Evolutionary conservation across 2,113 vertebrate species (phyloP).

Genomic region (Urocynchramus pylzowi): DNA sequence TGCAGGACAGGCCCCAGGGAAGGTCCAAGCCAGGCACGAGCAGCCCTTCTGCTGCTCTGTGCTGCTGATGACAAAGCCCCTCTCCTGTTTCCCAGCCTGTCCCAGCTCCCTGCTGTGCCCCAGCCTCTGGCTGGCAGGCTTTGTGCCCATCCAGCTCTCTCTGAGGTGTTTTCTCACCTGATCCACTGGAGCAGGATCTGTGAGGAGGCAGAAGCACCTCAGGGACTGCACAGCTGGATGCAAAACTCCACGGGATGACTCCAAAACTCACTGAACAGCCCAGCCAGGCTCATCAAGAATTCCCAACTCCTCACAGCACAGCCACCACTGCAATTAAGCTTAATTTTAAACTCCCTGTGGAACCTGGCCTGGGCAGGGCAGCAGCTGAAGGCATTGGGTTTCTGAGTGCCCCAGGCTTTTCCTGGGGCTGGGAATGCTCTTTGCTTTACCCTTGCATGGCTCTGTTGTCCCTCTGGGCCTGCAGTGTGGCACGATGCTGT

Average conservation of each 20-base stretch:
- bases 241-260: not conserved
- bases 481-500: fast-evolving
- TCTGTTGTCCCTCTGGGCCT: not conserved
- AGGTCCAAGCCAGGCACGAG: not conserved
- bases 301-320: not conserved
- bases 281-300: not conserved
- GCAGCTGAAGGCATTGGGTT: not conserved
- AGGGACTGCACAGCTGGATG: not conserved
- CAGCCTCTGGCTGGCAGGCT: not conserved
- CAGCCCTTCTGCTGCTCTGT: not conserved
- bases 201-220: not conserved
- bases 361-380: not conserved
- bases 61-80: fast-evolving
- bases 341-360: not conserved
- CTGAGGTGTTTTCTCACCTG: not conserved
- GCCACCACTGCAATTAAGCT: not conserved
- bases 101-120: not conserved
- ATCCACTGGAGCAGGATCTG: not conserved
- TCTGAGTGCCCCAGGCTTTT: not conserved
- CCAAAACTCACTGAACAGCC: not conserved
- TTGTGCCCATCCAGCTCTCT: not conserved
- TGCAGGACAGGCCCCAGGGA: not conserved
- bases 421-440: not conserved
- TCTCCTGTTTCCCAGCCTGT: not conserved
- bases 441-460: fast-evolving